These are phyloP conservation scores for Leptura quadrifasciata DNA, from an alignment of 2,888 invertebrate genomes.

Conservation along the genomic window DNA sequence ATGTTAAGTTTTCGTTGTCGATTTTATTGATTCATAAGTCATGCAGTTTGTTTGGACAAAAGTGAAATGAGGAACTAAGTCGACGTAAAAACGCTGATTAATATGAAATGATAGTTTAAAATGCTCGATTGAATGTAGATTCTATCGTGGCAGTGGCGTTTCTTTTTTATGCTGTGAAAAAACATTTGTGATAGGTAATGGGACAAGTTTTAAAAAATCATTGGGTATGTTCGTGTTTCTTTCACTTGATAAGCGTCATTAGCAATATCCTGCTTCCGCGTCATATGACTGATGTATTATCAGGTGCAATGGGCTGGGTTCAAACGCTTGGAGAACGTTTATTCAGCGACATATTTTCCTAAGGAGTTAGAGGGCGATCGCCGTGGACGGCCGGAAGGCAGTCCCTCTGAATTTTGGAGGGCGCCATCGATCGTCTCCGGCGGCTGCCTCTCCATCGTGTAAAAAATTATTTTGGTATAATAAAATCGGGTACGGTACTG, in stretches of 20 bases:
- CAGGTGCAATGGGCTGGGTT: no score
- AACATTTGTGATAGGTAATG: neutral
- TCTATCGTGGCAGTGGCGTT: slow-evolving; percentile 6
- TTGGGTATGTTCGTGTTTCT: neutral
- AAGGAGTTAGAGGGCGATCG: no score
- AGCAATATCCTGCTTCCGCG: neutral
- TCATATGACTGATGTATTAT: neutral
- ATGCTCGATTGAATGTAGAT: slow-evolving; percentile 15
- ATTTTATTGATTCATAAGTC: neutral
- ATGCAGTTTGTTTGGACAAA: slow-evolving; percentile 15
- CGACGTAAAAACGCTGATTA: slow-evolving; percentile 14
- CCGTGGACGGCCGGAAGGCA: no score
- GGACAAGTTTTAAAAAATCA: neutral
- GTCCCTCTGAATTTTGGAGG: no score
- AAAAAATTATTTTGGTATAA: no score
- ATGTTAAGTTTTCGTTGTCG: neutral
- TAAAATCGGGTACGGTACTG: no score
- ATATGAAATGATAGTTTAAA: slow-evolving; percentile 14
- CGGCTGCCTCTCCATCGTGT: no score
- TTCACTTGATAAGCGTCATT: neutral
- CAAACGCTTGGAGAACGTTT: no score
- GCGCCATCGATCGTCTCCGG: no score
- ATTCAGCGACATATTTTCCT: no score
- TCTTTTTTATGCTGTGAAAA: neutral
- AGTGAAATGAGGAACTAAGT: slow-evolving; percentile 33